These are phyloP conservation scores for Selenia dentaria DNA, from an alignment of 2,888 invertebrate genomes.

Conservation along the genomic window DNA sequence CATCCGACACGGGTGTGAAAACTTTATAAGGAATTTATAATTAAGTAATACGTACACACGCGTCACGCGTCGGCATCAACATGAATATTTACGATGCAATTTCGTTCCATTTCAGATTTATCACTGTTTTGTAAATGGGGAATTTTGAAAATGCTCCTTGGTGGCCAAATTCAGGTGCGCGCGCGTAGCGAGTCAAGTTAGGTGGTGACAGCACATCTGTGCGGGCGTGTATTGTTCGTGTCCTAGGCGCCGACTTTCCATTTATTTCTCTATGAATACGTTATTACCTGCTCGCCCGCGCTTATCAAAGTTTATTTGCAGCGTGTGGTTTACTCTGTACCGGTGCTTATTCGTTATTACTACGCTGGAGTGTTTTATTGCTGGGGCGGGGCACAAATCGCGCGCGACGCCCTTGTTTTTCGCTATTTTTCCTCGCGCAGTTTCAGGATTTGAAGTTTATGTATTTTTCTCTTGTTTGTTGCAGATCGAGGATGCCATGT, in stretches of 20 bases:
- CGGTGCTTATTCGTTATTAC: conserved; percentile 84
- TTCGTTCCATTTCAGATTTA: conserved; percentile 74
- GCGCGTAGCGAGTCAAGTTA: conserved; percentile 44
- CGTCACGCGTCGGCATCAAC: conserved; percentile 57
- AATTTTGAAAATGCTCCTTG: conserved; percentile 72
- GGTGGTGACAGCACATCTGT: conserved; percentile 76
- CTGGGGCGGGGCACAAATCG: conserved; percentile 78
- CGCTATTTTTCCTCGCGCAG: conserved; percentile 65
- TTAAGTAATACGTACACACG: conserved; percentile 57
- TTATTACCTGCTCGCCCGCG: conserved; percentile 84
- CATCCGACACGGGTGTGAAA: conserved; percentile 60
- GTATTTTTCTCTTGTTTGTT: conserved; percentile 81
- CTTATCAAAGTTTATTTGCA: conserved; percentile 85
- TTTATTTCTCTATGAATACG: conserved; percentile 85
- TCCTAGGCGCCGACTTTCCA: conserved; percentile 84
- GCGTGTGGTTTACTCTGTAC: conserved; percentile 84
- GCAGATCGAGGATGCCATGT: conserved; percentile 99
- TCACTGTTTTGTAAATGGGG: conserved; percentile 65
- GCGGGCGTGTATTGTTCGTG: conserved; percentile 76
- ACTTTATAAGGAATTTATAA: conserved; percentile 73
- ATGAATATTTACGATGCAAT: conserved; percentile 80
- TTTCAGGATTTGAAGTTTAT: conserved; percentile 70
- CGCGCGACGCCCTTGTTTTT: conserved; percentile 77
- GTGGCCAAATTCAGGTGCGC: conserved; percentile 66
- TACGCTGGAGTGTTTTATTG: conserved; percentile 83